Conservation (phyloP, 2,888 invertebrate genomes). For the Archaeoteleia sp. region DNA sequence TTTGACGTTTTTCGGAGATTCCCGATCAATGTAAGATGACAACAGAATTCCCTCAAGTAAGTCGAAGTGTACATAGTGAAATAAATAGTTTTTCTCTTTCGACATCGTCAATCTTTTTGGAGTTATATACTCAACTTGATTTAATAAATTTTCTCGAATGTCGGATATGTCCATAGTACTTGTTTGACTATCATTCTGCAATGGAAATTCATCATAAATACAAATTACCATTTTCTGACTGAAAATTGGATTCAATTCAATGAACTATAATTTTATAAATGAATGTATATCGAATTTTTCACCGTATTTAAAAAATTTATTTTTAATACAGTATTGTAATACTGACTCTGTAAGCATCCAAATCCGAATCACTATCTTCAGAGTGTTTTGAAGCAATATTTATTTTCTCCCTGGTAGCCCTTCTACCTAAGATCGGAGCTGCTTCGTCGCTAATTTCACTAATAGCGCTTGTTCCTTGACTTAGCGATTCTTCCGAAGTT, state of each 20-base stretch:
- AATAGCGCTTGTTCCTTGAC: constrained; percentile 78
- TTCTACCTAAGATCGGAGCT: constrained; percentile 79
- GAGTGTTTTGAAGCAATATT: constrained; percentile 76
- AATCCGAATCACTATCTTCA: constrained; percentile 85
- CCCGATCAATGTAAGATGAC: constrained; percentile 73
- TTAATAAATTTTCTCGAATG: constrained; percentile 83
- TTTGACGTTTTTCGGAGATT: constrained; percentile 76
- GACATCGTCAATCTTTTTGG: constrained; percentile 79
- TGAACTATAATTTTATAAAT: neutral
- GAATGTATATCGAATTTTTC: no score
- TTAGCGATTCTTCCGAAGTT: constrained; percentile 82
- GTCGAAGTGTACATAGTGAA: constrained; percentile 86
- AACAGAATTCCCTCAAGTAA: constrained; percentile 83
- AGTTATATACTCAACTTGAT: constrained; percentile 81
- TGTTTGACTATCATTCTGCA: constrained; percentile 81
- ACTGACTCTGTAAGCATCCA: constrained; percentile 81
- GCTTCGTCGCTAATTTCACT: constrained; percentile 82
- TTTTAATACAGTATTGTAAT: neutral
- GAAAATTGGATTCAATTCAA: neutral
- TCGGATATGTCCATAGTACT: constrained; percentile 83
- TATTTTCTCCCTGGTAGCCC: constrained; percentile 79
- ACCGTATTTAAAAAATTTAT: neutral
- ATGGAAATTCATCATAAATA: constrained; percentile 44
- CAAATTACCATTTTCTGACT: neutral
- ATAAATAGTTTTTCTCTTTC: constrained; percentile 83